Percentiles rank a stretch among this genome's conserved stretches.
phyloP scores from a whole-genome alignment of 53 echinoderm and acorn worm species.

The Astropecten irregularis region DNA sequence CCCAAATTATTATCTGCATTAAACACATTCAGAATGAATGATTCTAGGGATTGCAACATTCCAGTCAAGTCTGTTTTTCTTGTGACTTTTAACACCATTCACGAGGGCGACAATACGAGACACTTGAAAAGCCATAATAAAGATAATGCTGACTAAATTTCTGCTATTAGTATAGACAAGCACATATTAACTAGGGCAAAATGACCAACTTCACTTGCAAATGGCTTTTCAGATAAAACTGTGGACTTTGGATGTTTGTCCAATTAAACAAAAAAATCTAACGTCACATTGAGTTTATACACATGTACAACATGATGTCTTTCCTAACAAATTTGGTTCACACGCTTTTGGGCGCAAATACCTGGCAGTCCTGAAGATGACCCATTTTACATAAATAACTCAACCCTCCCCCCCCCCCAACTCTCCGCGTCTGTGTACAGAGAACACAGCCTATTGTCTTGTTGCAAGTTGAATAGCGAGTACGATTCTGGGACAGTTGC shows the following conservation, averaged over 20 bases:
- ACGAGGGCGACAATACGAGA: too few relatives aligned
- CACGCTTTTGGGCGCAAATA: not conserved
- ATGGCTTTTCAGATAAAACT: constrained; percentile 16
- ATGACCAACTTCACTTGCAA: constrained; percentile 7
- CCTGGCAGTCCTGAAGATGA: not conserved
- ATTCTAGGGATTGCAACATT: too few relatives aligned
- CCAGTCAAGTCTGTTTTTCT: too few relatives aligned
- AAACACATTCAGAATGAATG: too few relatives aligned
- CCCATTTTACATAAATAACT: constrained; percentile 46
- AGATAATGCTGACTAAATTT: not conserved
- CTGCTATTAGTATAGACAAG: not conserved
- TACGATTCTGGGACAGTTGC: not conserved
- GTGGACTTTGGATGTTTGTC: constrained; percentile 7
- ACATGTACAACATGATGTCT: too few relatives aligned
- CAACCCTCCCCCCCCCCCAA: too few relatives aligned
- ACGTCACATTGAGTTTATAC: too few relatives aligned
- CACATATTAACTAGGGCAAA: constrained; percentile 3
- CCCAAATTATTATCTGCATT: too few relatives aligned
- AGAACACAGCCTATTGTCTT: not conserved
- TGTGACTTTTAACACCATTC: too few relatives aligned
- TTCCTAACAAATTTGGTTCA: not conserved
- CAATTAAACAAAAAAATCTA: too few relatives aligned
- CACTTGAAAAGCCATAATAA: constrained; percentile 29
- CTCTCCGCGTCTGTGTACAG: not conserved
- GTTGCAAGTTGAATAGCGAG: not conserved